phyloP scores from a whole-genome alignment of 2,113 vertebrate genomes.

The Progne subis region DNA sequence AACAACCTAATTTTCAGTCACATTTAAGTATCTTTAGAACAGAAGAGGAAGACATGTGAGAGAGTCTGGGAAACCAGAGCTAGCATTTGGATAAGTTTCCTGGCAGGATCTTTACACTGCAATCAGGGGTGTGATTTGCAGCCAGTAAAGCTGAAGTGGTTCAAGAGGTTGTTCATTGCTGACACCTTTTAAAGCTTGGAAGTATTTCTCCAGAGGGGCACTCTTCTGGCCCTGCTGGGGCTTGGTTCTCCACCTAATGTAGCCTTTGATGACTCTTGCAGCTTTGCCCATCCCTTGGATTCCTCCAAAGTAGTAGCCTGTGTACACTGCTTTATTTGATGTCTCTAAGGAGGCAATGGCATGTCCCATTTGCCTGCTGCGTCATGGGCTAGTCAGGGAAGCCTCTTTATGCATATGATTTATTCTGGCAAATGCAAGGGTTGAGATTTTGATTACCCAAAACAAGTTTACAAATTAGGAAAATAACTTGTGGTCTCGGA shows the following conservation, averaged over 20 bases:
- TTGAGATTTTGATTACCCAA: not conserved
- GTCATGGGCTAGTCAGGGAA: not conserved
- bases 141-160: not conserved
- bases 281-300: not conserved
- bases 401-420: not conserved
- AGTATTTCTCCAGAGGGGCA: not conserved
- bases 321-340: not conserved
- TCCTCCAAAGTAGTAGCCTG: not conserved
- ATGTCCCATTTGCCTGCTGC: not conserved
- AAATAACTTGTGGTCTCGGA: not conserved
- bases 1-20: not conserved
- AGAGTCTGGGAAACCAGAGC: not conserved
- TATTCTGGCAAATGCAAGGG: not conserved
- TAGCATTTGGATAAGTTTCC: not conserved
- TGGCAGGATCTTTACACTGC: not conserved
- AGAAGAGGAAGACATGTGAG: not conserved
- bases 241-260: not conserved
- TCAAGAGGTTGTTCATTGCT: not conserved
- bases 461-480: not conserved
- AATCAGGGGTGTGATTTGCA: not conserved
- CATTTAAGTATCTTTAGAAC: not conserved
- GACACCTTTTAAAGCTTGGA: not conserved
- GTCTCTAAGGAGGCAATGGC: not conserved
- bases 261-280: not conserved
- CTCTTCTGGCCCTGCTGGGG: fast-evolving